phyloP scores from a whole-genome alignment of 2,113 vertebrate species.

The Corythoichthys haematopterus region DNA sequence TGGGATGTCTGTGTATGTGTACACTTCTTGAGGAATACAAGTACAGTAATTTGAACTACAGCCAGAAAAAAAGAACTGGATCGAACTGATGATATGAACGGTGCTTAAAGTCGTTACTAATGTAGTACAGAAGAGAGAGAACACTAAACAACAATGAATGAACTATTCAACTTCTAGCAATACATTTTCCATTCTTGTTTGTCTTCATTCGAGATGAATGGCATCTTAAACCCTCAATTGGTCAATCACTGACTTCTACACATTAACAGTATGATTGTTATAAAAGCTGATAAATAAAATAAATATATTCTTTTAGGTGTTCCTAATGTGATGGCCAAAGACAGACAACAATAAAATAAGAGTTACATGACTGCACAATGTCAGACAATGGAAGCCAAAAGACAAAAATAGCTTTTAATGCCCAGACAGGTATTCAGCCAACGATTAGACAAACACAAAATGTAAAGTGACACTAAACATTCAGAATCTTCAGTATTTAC shows the following conservation, averaged over 20 bases:
- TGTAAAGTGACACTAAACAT: neutral
- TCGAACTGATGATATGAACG: neutral
- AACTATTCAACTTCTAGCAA: neutral
- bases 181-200: neutral
- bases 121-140: neutral
- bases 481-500: neutral
- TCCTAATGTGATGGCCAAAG: neutral
- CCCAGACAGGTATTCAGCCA: constrained; percentile 1
- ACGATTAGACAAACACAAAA: neutral
- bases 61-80: neutral
- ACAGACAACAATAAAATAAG: neutral
- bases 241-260: neutral
- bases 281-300: too few relatives aligned
- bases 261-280: too few relatives aligned
- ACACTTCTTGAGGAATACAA: neutral
- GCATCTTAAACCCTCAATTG: neutral
- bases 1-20: neutral
- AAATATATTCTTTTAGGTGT: neutral
- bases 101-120: neutral
- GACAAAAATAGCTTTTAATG: constrained; percentile 7
- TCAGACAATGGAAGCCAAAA: constrained; percentile 10
- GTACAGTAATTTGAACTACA: neutral
- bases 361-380: neutral
- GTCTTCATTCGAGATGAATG: neutral
- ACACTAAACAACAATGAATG: neutral